Percentiles rank a stretch among this genome's conserved stretches.
Conservation (phyloP, 2,797 vertebrate species). For the Knipowitschia caucasica region DNA sequence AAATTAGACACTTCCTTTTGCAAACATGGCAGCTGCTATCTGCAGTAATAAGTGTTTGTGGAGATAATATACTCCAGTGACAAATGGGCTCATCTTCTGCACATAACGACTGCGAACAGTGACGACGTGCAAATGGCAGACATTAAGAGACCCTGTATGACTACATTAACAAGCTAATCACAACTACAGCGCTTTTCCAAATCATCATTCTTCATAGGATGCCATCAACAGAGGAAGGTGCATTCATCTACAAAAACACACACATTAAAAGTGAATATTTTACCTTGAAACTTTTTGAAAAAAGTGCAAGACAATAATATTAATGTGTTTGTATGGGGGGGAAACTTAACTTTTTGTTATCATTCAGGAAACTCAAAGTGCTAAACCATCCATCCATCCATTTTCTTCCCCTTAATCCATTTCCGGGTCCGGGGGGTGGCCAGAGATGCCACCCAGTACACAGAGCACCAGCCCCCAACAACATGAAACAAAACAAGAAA, state of each 20-base stretch:
- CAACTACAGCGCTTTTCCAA: not conserved
- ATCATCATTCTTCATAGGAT: not conserved
- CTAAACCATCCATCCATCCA: no score
- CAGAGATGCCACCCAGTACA: no score
- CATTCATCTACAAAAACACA: not conserved
- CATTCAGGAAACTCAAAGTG: no score
- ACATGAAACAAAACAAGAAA: no score
- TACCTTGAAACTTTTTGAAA: no score
- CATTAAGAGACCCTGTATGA: not conserved
- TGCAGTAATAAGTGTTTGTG: conserved; percentile 5
- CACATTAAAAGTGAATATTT: not conserved
- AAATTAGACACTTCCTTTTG: conserved; percentile 10
- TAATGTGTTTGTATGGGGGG: no score
- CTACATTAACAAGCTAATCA: conserved; percentile 6
- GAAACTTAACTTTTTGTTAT: no score
- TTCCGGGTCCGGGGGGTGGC: no score
- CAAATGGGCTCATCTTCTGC: conserved; percentile 7
- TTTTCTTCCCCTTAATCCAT: no score
- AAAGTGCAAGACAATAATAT: no score
- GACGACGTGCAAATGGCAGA: not conserved
- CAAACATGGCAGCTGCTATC: not conserved
- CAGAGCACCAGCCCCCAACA: no score
- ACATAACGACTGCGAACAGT: not conserved
- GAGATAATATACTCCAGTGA: not conserved
- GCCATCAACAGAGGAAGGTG: not conserved